phyloP scores from a whole-genome alignment of 2,113 vertebrate genomes.

The Lipophrys pholis region DNA sequence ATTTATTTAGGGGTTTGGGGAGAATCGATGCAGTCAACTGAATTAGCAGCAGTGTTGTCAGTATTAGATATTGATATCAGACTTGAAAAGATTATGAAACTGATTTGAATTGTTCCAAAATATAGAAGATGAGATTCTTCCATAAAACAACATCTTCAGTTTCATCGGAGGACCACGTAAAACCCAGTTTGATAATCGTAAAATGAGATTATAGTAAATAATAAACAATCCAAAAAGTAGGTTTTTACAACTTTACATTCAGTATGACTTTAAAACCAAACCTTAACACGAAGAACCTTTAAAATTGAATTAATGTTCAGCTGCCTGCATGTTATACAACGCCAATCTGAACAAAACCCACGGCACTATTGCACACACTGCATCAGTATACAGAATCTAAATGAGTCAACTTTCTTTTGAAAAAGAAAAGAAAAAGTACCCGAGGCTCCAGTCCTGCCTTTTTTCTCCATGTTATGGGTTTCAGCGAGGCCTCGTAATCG shows the following conservation, averaged over 20 bases:
- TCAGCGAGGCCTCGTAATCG: constrained; percentile 79
- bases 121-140: too few species aligned
- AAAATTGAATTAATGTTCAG: too few species aligned
- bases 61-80: constrained; percentile 4
- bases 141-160: too few species aligned
- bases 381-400: not conserved
- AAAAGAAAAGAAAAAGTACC: constrained; percentile 35
- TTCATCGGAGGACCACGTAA: too few species aligned
- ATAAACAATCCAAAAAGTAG: too few species aligned
- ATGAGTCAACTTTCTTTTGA: not conserved
- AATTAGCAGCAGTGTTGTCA: constrained; percentile 17
- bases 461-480: constrained; percentile 67
- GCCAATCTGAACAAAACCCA: not conserved
- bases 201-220: too few species aligned
- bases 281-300: too few species aligned
- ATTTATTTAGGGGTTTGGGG: constrained; percentile 37
- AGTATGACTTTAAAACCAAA: too few species aligned
- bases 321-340: too few species aligned
- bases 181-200: too few species aligned
- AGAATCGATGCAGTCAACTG: constrained; percentile 34
- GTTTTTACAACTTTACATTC: too few species aligned
- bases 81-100: constrained; percentile 17
- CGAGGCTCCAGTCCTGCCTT: not conserved
- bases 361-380: not conserved
- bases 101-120: too few species aligned